Conservation (phyloP, 92 coral and sea anemone species). For the Isaurus tuberculatus region DNA sequence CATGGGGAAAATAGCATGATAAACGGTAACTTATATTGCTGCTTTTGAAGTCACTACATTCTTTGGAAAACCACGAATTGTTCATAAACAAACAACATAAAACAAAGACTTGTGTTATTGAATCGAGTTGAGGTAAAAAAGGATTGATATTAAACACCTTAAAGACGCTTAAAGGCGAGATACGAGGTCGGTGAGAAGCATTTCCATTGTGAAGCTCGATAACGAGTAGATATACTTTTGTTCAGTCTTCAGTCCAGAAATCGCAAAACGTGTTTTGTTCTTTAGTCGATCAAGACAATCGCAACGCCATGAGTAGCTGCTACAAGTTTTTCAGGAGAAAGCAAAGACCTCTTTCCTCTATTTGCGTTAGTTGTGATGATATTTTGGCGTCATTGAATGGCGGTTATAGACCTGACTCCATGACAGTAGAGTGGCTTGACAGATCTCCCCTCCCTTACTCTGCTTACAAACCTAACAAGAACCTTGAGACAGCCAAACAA, state of each 20-base stretch:
- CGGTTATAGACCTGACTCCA: not conserved
- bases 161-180: no score
- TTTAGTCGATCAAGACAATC: not conserved
- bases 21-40: no score
- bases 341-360: slow-evolving; percentile 20
- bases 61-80: no score
- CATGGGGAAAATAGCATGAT: no score
- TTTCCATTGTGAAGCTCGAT: no score
- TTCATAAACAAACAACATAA: no score
- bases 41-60: no score
- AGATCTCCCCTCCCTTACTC: slow-evolving; percentile 1
- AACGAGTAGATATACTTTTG: no score
- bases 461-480: slow-evolving; percentile 21
- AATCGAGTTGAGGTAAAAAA: no score
- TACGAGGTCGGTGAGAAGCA: no score
- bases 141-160: no score
- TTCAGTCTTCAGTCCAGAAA: not conserved
- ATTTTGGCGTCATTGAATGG: not conserved
- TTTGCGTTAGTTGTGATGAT: slow-evolving; percentile 1
- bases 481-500: slow-evolving; percentile 10
- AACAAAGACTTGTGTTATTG: no score
- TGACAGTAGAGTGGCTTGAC: slow-evolving; percentile 10
- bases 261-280: not conserved
- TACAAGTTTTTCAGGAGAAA: slow-evolving; percentile 12
- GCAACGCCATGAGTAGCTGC: not conserved